Evolutionary conservation across 2,797 vertebrate species (phyloP).

Genomic region (Rhynchotus rufescens): DNA sequence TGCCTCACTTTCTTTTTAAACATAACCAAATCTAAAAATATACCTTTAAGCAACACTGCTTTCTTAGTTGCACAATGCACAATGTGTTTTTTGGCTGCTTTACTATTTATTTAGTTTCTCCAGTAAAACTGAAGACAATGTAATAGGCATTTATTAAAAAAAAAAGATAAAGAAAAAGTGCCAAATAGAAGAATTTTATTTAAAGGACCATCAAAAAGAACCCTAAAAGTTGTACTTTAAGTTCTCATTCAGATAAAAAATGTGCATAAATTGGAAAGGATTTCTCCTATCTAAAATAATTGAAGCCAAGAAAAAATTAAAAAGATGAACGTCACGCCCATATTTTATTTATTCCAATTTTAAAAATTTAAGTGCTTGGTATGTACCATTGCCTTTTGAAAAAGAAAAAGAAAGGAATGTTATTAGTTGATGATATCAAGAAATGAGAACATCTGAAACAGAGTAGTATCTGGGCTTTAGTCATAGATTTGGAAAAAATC

Average conservation of each 20-base stretch:
- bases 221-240: background rate
- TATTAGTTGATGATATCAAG: conserved; percentile 6
- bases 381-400: background rate
- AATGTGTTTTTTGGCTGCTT: background rate
- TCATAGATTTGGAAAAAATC: background rate
- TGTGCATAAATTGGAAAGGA: background rate
- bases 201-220: background rate
- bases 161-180: background rate
- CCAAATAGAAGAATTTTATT: background rate
- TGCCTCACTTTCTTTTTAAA: background rate
- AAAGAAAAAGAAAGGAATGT: background rate
- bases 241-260: background rate
- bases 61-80: background rate
- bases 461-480: background rate
- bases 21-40: background rate
- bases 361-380: background rate
- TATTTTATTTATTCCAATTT: background rate
- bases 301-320: background rate
- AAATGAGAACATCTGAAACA: conserved; percentile 6
- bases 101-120: background rate
- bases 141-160: background rate
- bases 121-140: conserved; percentile 36
- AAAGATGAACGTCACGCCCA: background rate
- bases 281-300: background rate
- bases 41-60: background rate